Conservation (phyloP, 2,888 invertebrate genomes). For the Microdon myrmicae region DNA sequence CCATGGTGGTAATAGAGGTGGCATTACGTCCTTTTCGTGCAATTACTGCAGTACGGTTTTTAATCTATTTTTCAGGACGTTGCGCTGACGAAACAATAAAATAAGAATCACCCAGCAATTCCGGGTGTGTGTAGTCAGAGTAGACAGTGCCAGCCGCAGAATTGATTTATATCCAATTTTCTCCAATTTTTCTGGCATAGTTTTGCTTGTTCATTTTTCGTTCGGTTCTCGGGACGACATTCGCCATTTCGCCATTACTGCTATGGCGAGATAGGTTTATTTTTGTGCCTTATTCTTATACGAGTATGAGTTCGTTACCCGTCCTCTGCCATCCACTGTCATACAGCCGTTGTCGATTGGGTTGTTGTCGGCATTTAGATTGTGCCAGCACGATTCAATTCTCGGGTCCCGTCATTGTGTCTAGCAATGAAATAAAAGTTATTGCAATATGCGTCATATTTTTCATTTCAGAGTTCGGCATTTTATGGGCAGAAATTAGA, state of each 20-base stretch:
- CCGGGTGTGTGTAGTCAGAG: too few relatives aligned
- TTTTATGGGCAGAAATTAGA: too few relatives aligned
- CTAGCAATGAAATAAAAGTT: conserved; percentile 24
- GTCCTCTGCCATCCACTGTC: too few relatives aligned
- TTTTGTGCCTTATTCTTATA: neutral
- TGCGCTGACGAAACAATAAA: too few relatives aligned
- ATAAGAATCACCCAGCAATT: too few relatives aligned
- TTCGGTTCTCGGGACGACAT: conserved; percentile 24
- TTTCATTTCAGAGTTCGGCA: too few relatives aligned
- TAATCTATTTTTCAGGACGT: too few relatives aligned
- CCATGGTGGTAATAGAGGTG: too few relatives aligned
- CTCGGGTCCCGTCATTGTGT: conserved; percentile 24
- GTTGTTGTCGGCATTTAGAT: conserved; percentile 20
- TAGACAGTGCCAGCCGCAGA: conserved; percentile 20
- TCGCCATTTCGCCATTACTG: conserved; percentile 22
- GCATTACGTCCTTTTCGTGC: too few relatives aligned
- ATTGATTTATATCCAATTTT: conserved; percentile 42
- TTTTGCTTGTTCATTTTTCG: conserved; percentile 12
- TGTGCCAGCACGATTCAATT: conserved; percentile 33
- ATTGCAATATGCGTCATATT: conserved; percentile 4
- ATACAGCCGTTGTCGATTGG: conserved; percentile 1
- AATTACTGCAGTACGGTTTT: too few relatives aligned
- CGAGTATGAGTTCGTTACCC: too few relatives aligned
- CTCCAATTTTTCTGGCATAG: conserved; percentile 25
- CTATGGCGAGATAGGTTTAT: conserved; percentile 18